phyloP scores from a whole-genome alignment of 2,888 invertebrate genomes.

The Chrysopilus asiliformis region DNA sequence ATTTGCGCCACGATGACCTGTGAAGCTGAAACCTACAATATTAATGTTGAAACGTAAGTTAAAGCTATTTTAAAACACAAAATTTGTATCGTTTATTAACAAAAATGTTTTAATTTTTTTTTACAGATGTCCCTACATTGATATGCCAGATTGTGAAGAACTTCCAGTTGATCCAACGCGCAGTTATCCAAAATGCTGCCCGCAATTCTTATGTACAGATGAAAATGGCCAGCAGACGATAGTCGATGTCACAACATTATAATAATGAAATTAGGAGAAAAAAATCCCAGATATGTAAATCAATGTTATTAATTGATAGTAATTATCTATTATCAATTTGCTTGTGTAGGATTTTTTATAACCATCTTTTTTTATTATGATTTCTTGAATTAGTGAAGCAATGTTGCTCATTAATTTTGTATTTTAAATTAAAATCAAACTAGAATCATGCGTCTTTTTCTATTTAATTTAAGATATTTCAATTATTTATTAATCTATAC shows the following conservation, averaged over 20 bases:
- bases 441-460: too few species aligned
- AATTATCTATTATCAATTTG: not conserved
- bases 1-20: conserved; percentile 33
- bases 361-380: conserved; percentile 10
- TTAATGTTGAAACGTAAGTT: conserved; percentile 29
- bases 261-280: too few species aligned
- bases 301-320: too few species aligned
- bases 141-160: conserved; percentile 33
- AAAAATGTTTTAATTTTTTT: conserved; percentile 1
- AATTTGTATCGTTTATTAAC: not conserved
- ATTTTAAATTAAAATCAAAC: too few species aligned
- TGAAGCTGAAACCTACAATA: conserved; percentile 26
- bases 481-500: too few species aligned
- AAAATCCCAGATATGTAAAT: too few species aligned
- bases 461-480: too few species aligned
- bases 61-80: not conserved
- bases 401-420: too few species aligned
- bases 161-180: conserved; percentile 28
- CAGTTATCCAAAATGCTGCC: conserved; percentile 34
- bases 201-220: conserved; percentile 31
- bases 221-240: conserved; percentile 31
- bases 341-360: not conserved
- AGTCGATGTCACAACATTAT: conserved; percentile 14
- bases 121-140: conserved; percentile 26
- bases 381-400: too few species aligned